A percentile compares a stretch with the other conserved stretches of the same genome.
Evolutionary conservation across 2,888 invertebrate genomes (phyloP).

Genomic region (Aporophyla lueneburgensis): DNA sequence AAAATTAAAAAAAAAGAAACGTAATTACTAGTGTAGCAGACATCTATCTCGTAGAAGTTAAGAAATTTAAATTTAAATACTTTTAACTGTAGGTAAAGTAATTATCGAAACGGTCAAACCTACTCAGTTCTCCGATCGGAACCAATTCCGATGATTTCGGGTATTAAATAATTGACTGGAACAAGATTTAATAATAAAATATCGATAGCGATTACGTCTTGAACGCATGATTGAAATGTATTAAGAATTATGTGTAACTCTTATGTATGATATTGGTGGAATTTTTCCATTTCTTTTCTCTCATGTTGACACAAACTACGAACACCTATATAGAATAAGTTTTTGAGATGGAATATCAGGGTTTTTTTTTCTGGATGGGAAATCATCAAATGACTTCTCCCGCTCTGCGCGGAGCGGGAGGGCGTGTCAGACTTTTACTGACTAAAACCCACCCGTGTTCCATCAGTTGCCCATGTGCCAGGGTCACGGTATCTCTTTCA

Average conservation of each 20-base stretch:
- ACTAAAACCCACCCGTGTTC: too few species aligned
- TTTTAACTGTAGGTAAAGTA: neutral
- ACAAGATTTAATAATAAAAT: constrained; percentile 50
- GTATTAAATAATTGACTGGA: too few species aligned
- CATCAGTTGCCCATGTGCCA: too few species aligned
- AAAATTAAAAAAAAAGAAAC: neutral
- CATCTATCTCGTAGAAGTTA: too few species aligned
- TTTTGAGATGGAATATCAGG: too few species aligned
- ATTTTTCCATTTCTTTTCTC: neutral
- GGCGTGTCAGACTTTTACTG: too few species aligned
- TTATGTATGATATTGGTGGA: neutral
- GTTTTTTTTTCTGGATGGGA: too few species aligned
- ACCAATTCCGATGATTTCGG: too few species aligned
- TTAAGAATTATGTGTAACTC: constrained; percentile 3
- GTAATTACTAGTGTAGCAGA: neutral
- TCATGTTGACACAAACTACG: neutral
- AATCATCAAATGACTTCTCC: too few species aligned
- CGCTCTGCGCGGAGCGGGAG: too few species aligned
- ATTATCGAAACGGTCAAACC: constrained; percentile 4
- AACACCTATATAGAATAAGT: too few species aligned
- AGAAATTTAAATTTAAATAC: neutral
- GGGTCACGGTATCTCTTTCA: too few species aligned
- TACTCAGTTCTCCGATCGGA: constrained; percentile 5
- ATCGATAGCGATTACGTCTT: constrained; percentile 38
- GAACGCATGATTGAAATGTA: constrained; percentile 24